Base-by-base conservation (phyloP, 2,797 vertebrate species). In the Poeciliopsis paucimaculata region DNA sequence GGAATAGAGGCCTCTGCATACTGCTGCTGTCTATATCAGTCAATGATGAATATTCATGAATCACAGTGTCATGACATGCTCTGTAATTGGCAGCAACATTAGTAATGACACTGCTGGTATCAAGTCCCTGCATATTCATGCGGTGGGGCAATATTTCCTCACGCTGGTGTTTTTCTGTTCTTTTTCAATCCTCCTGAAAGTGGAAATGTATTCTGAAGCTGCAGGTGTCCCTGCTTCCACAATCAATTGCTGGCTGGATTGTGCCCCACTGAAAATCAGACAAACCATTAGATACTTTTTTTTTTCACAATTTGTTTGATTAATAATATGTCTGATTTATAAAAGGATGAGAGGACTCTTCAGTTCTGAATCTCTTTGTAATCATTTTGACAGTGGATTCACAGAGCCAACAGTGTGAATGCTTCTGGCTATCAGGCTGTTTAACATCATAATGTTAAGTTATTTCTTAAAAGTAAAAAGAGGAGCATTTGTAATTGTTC, bases 41-140 rank as follows among this genome's bases (percentile, higher is more conserved):
- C 95, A 94, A 70, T 78, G 88, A 93, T 96, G 95, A 96, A 96
- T 96, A 96, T 96, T 95, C 95, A 96, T 96, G 95, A 96, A 95
- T 96, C 95, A 95, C 90, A 88, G 95, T 96, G 95, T 95, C 95
- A 96, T 96, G 96, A 96, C 96, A 96, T 94, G 94, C 92, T 95
- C 95, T 96, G 95, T 96, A 96, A 96, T 96, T 96, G 96, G 95
- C 95, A 96, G 95, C 94, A 96, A 95, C 95, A 96, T 96, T 96
- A 96, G 95, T 95, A 96, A 95, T 96, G 95, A 96, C 94, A 96
- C 94, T 92, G 92, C 93, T 92, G 89, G 95, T 95, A 95, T 96
- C 94, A 95, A 94, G 93, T 92, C 91, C 89, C 93, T 96, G 95
- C 96, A 96, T 96, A 96, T 96, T 96, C 95, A 96, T 96, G 95